These are phyloP conservation scores for Echinometra lucunter DNA, from an alignment of 53 echinoderm and acorn worm species.

Conservation along the genomic window DNA sequence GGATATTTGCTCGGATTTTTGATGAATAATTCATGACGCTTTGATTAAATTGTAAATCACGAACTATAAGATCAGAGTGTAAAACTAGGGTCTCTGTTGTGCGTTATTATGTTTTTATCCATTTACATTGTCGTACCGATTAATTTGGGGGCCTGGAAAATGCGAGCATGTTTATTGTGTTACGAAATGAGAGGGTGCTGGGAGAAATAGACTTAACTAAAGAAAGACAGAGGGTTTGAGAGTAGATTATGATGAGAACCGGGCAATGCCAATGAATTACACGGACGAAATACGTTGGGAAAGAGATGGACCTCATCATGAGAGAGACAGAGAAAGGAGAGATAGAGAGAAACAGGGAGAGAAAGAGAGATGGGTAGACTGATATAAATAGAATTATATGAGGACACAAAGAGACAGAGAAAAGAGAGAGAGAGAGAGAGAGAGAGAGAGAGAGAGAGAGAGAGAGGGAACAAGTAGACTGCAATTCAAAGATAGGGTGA, in stretches of 20 bases:
- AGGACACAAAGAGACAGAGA: background rate
- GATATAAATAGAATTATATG: too few relatives aligned
- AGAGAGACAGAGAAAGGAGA: too few relatives aligned
- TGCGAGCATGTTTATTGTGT: background rate
- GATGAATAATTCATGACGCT: background rate
- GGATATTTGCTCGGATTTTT: background rate
- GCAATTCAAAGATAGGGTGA: too few relatives aligned
- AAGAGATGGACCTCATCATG: background rate
- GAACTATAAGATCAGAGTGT: background rate
- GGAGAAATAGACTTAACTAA: background rate
- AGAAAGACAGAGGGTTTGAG: background rate
- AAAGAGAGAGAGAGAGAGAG: background rate
- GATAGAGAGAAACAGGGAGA: background rate
- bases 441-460: background rate
- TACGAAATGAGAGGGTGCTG: background rate
- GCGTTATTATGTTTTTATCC: background rate
- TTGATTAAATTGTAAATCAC: background rate
- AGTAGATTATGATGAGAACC: background rate
- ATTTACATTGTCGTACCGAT: background rate
- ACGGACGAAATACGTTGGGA: too few relatives aligned
- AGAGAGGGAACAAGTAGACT: too few relatives aligned
- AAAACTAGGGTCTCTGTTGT: background rate
- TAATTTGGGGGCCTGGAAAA: background rate
- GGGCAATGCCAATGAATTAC: too few relatives aligned
- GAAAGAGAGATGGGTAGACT: background rate